Evolutionary conservation across 2,113 vertebrate species (phyloP), one percentile per base, ranked within the genome.

Genomic region (Triplophysa tibetana): DNA sequence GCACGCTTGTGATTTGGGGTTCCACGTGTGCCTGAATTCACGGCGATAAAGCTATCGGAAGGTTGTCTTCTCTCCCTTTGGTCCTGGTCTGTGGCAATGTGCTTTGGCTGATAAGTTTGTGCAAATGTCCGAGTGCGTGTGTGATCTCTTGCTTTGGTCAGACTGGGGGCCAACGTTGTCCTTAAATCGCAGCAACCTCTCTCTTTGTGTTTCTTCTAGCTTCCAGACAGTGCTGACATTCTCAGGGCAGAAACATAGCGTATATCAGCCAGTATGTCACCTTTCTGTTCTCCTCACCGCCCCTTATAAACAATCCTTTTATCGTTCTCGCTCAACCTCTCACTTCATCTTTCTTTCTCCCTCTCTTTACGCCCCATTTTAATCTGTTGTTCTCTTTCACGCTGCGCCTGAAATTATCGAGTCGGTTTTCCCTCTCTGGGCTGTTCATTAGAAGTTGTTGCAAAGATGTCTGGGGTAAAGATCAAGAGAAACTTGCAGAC

Each of bases 361-460:
- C 50, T 60, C 52, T 21, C 58, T 63, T 21, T 63, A n/a, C 11
- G 54, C 56, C 70, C 56, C 54, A 73, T 73, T 73, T 73, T 73
- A 60, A 43, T 73, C 54, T 48, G 72, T 63, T 62, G 23, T 48
- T 74, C 24, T 75, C 26, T 45, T 16, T 11, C 69, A 26, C 8
- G 1, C 70, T 58, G 19, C 0, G 0, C 50, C 17, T 62, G 16
- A 61, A 74, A 74, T 43, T 2, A 75, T 75, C 63, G 48, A 26
- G 38, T 72, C 11, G 50, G 26, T 61, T 19, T 17, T 10, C 16
- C 54, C 62, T 64, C 69, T 54, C 60, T 80, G 81, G 65, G 82
- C 87, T 89, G 88, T 91, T 91, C 90, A 90, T 92, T 92, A 89
- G 91, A 91, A 90, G 88, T 90, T 91, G 90, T 87, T 85, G 85